Evolutionary conservation across 2,888 invertebrate genomes (phyloP), one percentile per base, ranked within the genome.

Genomic region (Agrilus biguttatus): DNA sequence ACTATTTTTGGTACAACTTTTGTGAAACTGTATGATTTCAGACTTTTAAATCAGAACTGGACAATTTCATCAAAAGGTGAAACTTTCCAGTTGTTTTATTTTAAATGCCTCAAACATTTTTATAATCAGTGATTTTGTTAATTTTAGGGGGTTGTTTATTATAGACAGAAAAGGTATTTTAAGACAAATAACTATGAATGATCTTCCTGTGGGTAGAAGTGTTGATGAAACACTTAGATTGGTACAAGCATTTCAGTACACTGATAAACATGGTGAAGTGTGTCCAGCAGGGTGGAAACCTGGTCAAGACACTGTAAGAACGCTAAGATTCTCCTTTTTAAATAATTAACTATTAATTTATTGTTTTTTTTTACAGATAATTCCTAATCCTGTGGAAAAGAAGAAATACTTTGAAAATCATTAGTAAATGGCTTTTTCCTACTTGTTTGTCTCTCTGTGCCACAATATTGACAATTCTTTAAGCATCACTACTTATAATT

Each of bases 231-330:
- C 93, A 2, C 66, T 95, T 40, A 74, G 95, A 58, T 69, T 95
- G 42, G 89, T 95, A 0, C 93, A 95, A 72, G 93, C 93, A 43
- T 93, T 95, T 71, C 90, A 93, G 63, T 93, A 87, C 57, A 90
- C 90, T 0, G 90, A 91, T 61, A 74, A 80, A 23, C 86, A 90
- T 58, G 93, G 92, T 13, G 93, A 95, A 72, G 93, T 95, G 0
- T 95, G 93, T 61, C 93, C 93, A 17, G 89, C 91, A 53, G 89
- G 86, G 33, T 95, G 93, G 93, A 89, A 88, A 67, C 93, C 92
- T 39, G 93, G 93, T 32, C 80, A 83, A 66, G 88, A 86, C 65
- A 91, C 92, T 42, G 90, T 91, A 67, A 72, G 73, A 65, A 49
- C 13, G 40, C 40, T 39, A 41, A 13, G 36, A 40, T 14, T 12